A percentile compares a stretch with the other conserved stretches of the same genome.
These are phyloP conservation scores for Eurois occulta DNA, from an alignment of 2,888 invertebrate species.

Conservation along the genomic window DNA sequence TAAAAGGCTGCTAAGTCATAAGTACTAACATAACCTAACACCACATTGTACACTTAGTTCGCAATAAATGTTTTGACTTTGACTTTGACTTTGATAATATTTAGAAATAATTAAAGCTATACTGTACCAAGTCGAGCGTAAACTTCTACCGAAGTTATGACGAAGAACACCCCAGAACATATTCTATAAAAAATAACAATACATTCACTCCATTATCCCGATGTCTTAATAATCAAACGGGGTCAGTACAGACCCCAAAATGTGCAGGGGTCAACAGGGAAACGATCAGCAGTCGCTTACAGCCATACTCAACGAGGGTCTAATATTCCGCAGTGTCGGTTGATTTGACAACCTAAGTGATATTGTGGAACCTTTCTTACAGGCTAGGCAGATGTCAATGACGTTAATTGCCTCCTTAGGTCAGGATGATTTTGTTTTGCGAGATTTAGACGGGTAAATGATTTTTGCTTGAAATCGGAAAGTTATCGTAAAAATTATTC, in stretches of 20 bases:
- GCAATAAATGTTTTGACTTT: too few species aligned
- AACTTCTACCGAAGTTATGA: too few species aligned
- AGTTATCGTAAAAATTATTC: background rate
- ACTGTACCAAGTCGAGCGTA: too few species aligned
- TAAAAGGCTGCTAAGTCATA: too few species aligned
- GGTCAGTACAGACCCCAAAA: conserved; percentile 27
- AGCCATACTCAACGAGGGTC: conserved; percentile 53
- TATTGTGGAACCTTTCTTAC: conserved; percentile 54
- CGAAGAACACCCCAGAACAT: background rate
- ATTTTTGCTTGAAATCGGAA: background rate
- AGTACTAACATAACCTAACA: too few species aligned
- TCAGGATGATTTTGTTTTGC: background rate
- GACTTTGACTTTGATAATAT: too few species aligned
- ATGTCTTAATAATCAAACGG: conserved; percentile 38
- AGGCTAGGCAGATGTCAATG: conserved; percentile 19
- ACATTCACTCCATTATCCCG: conserved; percentile 7
- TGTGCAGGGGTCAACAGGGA: conserved; percentile 46
- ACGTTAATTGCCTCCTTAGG: conserved; percentile 31
- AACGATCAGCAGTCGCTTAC: conserved; percentile 50
- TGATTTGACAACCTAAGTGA: conserved; percentile 56
- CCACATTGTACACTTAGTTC: too few species aligned
- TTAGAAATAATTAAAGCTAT: too few species aligned
- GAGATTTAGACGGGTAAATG: background rate
- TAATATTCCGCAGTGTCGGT: conserved; percentile 53
- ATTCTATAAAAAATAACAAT: background rate